Base-by-base conservation (phyloP, 1,140 invertebrate genomes). In the Drosophila fuyamai region DNA sequence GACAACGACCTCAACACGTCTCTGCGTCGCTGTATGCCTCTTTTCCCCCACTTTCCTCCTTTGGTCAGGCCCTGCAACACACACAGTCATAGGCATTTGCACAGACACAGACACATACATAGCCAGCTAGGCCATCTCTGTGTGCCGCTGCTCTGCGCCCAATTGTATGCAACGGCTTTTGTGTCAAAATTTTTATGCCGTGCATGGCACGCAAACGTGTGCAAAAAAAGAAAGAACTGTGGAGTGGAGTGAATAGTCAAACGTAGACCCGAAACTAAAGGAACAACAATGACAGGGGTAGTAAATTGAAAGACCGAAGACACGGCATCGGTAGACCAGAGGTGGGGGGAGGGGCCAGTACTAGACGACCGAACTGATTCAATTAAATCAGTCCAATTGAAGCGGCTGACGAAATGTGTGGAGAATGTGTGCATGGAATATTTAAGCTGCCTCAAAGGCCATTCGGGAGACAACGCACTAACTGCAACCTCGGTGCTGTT, bases 381-480 rank as follows among this genome's bases (percentile, higher is more conserved):
- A 88, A 88, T 88, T 88, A 88, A 88, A 88, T 88, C 83, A 88
- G 83, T 89, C 84, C 83, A 88, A 88, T 88, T 88, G 83, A 88
- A 89, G 80, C 79, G 62, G 65, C 83, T 83, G 79, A 72, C 84
- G 76, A 88, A 88, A 82, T 83, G 76, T 79, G 70, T 72, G 75
- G 50, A 27, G 48, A 38, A 41, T 65, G 65, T 60, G 81, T 86
- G 83, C 60, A 59, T 66, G 72, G 83, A 86, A 86, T 88, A 89
- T 89, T 89, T 88, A 89, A 89, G 79, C 70, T 68, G 72, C 16
- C 53, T 54, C 43, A 63, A 47, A 66, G 70, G 61, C 54, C 71
- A 46, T 38, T 71, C 56, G 74, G 53, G 40, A 66, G 48, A 60
- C 10, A 32, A 41, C 58, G 55, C 40, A 61, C 57, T 66, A 57